phyloP scores from a whole-genome alignment of 2,797 vertebrate species.

The Enteromius treurensis region DNA sequence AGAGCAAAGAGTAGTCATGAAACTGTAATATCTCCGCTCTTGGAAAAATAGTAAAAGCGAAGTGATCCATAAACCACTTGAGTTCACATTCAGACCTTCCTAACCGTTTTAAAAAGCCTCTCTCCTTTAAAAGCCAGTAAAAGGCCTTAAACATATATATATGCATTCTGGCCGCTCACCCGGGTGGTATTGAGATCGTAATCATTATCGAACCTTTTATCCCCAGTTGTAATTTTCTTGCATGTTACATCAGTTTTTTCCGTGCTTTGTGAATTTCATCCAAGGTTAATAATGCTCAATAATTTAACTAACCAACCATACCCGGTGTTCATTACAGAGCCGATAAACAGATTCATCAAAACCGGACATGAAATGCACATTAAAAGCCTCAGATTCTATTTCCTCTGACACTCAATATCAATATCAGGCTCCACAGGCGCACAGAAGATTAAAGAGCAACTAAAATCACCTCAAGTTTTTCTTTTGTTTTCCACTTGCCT shows the following conservation, averaged over 20 bases:
- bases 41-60: slow-evolving; percentile 72
- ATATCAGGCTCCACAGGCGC: slow-evolving; percentile 49
- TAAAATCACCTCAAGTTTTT: slow-evolving; percentile 66
- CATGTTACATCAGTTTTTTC: slow-evolving; percentile 84
- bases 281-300: slow-evolving; percentile 95
- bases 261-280: slow-evolving; percentile 86
- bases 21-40: slow-evolving; percentile 73
- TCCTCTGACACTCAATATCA: slow-evolving; percentile 66
- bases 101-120: slow-evolving; percentile 35
- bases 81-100: slow-evolving; percentile 73
- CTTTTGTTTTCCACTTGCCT: not conserved
- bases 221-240: slow-evolving; percentile 82
- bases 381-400: slow-evolving; percentile 77
- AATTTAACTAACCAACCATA: slow-evolving; percentile 93
- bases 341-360: slow-evolving; percentile 95
- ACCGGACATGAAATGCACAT: slow-evolving; percentile 79
- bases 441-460: slow-evolving; percentile 39
- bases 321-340: slow-evolving; percentile 86
- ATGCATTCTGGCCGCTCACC: slow-evolving; percentile 70
- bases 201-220: slow-evolving; percentile 87
- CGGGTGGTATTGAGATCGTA: slow-evolving; percentile 80
- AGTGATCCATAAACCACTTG: slow-evolving; percentile 76
- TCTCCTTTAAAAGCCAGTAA: slow-evolving; percentile 67
- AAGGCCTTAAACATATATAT: slow-evolving; percentile 72
- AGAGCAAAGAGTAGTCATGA: slow-evolving; percentile 61